Percentiles rank a stretch among this genome's conserved stretches.
phyloP scores from a whole-genome alignment of 2,888 invertebrate genomes.

The Uropetala carovei region DNA sequence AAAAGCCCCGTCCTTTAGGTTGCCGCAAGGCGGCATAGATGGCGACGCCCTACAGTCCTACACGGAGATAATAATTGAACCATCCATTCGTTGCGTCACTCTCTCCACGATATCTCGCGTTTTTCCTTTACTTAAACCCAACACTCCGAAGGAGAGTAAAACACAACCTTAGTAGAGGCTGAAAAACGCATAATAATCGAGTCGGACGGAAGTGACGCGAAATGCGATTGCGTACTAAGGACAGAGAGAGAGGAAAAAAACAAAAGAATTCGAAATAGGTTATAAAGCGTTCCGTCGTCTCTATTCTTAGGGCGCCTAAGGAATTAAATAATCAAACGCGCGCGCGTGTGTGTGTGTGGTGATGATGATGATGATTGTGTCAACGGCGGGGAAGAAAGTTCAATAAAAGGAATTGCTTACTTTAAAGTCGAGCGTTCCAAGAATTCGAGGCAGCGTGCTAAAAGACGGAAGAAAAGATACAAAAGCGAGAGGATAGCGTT shows the following conservation, averaged over 20 bases:
- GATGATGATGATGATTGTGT: background rate
- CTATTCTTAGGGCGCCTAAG: background rate
- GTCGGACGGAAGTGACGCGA: background rate
- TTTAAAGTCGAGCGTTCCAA: background rate
- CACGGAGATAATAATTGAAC: background rate
- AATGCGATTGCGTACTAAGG: background rate
- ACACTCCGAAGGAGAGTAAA: background rate
- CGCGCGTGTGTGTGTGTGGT: too few species aligned
- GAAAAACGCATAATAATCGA: background rate
- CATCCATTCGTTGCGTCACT: background rate
- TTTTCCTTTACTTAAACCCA: background rate
- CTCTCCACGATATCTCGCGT: background rate
- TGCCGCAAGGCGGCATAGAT: background rate
- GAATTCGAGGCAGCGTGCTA: background rate
- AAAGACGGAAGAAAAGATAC: background rate
- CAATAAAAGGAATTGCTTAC: background rate
- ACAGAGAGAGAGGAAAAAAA: too few species aligned
- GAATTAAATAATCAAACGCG: background rate
- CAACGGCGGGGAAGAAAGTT: conserved; percentile 8
- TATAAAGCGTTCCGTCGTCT: background rate
- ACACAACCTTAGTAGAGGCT: background rate
- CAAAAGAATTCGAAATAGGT: background rate
- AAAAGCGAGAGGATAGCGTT: background rate
- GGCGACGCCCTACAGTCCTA: background rate
- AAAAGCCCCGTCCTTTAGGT: too few species aligned